These are phyloP conservation scores for Clostera curtula DNA, from an alignment of 2,888 invertebrate species.

Conservation along the genomic window DNA sequence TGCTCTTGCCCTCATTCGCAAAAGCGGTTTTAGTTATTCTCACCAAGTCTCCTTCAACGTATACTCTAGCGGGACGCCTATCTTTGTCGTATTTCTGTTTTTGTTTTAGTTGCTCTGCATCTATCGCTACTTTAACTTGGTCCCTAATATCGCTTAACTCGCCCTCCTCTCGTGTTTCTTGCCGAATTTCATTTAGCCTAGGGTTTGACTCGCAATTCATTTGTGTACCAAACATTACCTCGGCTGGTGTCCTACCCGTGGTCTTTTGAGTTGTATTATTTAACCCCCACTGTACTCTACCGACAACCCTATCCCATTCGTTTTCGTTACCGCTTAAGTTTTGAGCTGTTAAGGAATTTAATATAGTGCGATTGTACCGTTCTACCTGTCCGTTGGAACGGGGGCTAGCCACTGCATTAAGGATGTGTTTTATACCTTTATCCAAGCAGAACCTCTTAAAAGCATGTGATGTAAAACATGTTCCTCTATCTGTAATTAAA, in stretches of 20 bases:
- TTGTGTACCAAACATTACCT: constrained; percentile 4
- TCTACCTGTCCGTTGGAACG: background rate
- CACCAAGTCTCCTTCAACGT: constrained; percentile 15
- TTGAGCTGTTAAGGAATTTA: constrained; percentile 3
- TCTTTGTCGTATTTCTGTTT: constrained; percentile 12
- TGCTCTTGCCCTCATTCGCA: constrained; percentile 18
- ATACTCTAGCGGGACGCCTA: constrained; percentile 10
- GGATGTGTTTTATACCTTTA: background rate
- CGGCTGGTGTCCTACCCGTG: constrained; percentile 3
- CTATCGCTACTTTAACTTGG: constrained; percentile 8
- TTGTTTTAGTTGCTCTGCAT: constrained; percentile 8
- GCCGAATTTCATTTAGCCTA: background rate
- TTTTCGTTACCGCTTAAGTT: constrained; percentile 1
- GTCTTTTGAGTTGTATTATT: constrained; percentile 5
- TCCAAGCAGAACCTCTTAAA: background rate
- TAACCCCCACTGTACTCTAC: constrained; percentile 5
- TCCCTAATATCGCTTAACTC: constrained; percentile 10
- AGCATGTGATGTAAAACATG: constrained; percentile 1
- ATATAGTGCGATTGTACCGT: background rate
- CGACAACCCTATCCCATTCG: constrained; percentile 3
- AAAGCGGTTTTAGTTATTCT: constrained; percentile 14
- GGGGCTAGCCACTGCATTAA: background rate
- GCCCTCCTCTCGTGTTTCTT: background rate
- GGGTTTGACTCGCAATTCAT: constrained; percentile 4
- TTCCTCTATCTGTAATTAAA: constrained; percentile 2